Conservation (phyloP, 2,888 invertebrate genomes). For the Hedychridium roseum region DNA sequence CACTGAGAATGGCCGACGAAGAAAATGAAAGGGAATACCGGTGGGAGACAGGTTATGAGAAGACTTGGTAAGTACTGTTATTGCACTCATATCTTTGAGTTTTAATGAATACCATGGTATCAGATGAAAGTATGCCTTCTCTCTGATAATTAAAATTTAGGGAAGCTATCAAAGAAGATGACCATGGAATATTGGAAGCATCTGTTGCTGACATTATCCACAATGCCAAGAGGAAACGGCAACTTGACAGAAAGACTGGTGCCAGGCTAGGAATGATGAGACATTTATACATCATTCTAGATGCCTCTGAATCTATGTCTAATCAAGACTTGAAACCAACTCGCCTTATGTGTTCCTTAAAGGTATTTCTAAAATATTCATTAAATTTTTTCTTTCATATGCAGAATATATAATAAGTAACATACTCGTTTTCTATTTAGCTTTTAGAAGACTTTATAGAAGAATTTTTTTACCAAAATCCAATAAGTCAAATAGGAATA, state of each 20-base stretch:
- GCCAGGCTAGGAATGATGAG: constrained; percentile 98
- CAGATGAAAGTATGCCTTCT: too few species aligned
- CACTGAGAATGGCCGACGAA: constrained; percentile 89
- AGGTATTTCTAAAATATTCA: constrained; percentile 67
- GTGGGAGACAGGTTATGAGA: constrained; percentile 96
- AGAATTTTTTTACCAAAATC: constrained; percentile 98
- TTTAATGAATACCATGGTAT: constrained; percentile 5
- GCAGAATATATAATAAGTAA: background rate
- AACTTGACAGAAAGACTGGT: constrained; percentile 75
- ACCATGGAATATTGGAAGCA: constrained; percentile 89
- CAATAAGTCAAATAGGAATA: constrained; percentile 95
- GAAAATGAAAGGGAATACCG: constrained; percentile 86
- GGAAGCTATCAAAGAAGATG: constrained; percentile 97
- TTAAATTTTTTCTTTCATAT: background rate
- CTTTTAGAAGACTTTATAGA: constrained; percentile 92
- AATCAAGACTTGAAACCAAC: constrained; percentile 96
- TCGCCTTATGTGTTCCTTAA: constrained; percentile 83
- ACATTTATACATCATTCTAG: constrained; percentile 89
- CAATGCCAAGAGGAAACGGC: constrained; percentile 83
- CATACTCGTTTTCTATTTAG: constrained; percentile 65
- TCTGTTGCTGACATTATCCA: constrained; percentile 92
- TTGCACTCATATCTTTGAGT: constrained; percentile 6
- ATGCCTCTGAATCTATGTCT: constrained; percentile 94
- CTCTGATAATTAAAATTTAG: constrained; percentile 66
- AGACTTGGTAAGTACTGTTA: constrained; percentile 77